Percentiles rank a stretch among this genome's conserved stretches.
Conservation (phyloP, 64 coral and sea anemone species). For the Dendrophyllia cribrosa region DNA sequence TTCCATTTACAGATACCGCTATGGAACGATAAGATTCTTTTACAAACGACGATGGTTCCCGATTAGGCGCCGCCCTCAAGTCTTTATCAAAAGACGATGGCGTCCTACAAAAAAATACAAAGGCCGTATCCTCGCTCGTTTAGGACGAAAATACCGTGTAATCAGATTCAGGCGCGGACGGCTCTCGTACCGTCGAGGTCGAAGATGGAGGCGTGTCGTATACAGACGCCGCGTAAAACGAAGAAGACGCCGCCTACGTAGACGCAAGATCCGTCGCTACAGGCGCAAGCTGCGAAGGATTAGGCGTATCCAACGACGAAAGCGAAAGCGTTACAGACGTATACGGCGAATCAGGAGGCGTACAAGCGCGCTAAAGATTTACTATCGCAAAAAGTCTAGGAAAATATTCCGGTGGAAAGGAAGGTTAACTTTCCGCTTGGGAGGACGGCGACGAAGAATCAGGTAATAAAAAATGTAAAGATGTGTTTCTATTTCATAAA, state of each 20-base stretch:
- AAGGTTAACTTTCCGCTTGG: conserved; percentile 8
- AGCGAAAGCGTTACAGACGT: background rate
- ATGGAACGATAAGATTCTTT: background rate
- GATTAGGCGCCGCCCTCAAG: background rate
- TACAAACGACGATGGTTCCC: background rate
- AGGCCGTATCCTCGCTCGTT: background rate
- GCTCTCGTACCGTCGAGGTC: background rate
- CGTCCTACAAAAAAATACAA: background rate
- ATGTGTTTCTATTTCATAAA: too few species aligned
- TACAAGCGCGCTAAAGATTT: conserved; percentile 7
- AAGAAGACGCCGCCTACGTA: background rate
- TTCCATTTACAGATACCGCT: background rate
- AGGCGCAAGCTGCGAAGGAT: background rate
- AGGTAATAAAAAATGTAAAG: conserved; percentile 5
- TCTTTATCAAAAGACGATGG: background rate
- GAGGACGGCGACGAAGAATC: conserved; percentile 32
- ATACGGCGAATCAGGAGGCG: background rate
- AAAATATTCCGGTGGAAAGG: background rate
- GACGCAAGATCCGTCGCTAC: conserved; percentile 11
- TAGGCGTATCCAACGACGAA: conserved; percentile 14
- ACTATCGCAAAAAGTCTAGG: conserved; percentile 1
- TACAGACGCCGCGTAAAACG: background rate
- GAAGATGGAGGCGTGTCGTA: background rate
- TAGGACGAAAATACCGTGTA: background rate
- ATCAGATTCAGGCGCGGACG: background rate